Evolutionary conservation across 1,140 invertebrate genomes (phyloP), one percentile per base, ranked within the genome.

Genomic region (Drosophila parabipectinata): DNA sequence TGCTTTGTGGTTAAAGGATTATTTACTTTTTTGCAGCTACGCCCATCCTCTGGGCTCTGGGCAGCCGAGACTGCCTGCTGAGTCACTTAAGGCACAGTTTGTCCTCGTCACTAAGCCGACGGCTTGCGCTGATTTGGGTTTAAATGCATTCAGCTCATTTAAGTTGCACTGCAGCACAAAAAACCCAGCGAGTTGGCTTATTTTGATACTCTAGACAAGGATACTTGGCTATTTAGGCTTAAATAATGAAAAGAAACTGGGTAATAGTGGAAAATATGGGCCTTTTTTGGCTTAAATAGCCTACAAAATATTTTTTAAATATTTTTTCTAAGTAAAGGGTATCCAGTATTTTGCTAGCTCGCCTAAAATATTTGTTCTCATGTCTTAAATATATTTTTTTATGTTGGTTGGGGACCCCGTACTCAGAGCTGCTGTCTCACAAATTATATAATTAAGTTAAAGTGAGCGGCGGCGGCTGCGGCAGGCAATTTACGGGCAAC

Each of bases 401-500:
- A 26, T 45, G 37, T 32, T 41, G 12, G 63, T 4, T 47, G 28
- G 58, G 34, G 39, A 69, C 48, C 52, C 48, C 60, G 66, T 71
- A 30, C 64, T 28, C 64, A 45, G 37, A 41, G n/a, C 68, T 66
- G 60, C 48, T 73, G 50, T 47, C 50, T 77, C 64, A 59, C 74
- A 83, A 83, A 87, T 87, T 88, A 88, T 88, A 88, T 88, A 88
- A 88, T 88, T 83, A 88, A 88, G 83, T 88, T 88, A 88, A 88
- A 88, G 79, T 88, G 79, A 83, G 79, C 72, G 66, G 66, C 77
- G 64, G 59, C 34, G 63, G 47, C 58, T 21, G 53, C 78, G 74
- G 61, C 72, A 78, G 69, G 68, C 81, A 82, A 82, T 88, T 79
- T 87, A 64, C 59, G 69, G 51, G 52, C 58, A 37, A 55, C 58